Evolutionary conservation across 2,113 vertebrate species (phyloP).

Genomic region (Ia io): DNA sequence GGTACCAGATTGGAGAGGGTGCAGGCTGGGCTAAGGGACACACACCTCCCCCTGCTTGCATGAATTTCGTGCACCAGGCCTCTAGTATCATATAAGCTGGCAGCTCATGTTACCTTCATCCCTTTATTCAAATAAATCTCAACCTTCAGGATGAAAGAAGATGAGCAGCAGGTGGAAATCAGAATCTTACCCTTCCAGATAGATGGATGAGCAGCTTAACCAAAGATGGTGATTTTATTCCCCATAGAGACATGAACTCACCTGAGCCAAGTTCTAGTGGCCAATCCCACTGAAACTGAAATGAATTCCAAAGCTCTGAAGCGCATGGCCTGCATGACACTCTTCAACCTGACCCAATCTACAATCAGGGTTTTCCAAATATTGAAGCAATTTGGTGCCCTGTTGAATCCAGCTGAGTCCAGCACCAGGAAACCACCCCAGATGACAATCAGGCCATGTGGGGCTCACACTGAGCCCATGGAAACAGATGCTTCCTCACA

Average conservation of each 20-base stretch:
- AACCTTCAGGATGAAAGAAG: neutral
- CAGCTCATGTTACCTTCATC: neutral
- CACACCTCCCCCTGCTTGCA: too few species aligned
- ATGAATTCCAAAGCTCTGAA: neutral
- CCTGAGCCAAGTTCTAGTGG: neutral
- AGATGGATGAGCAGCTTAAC: neutral
- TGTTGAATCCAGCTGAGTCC: neutral
- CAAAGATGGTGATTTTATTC: neutral
- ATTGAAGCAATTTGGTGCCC: neutral
- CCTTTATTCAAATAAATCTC: conserved; percentile 35
- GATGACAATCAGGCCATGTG: neutral
- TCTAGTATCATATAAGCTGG: neutral
- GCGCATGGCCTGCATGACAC: neutral
- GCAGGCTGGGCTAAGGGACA: too few species aligned
- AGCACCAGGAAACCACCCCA: neutral
- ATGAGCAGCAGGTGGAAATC: neutral
- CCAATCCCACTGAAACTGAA: neutral
- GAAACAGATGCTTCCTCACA: neutral
- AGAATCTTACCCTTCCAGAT: neutral
- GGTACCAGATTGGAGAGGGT: too few species aligned
- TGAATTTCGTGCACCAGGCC: too few species aligned
- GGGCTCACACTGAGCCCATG: neutral
- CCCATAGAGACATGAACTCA: neutral
- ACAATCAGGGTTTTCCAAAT: neutral
- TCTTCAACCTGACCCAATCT: neutral